A percentile compares a stretch with the other conserved stretches of the same genome.
These are phyloP conservation scores for Collichthys lucidus DNA, from an alignment of 2,113 vertebrate species.

Conservation along the genomic window DNA sequence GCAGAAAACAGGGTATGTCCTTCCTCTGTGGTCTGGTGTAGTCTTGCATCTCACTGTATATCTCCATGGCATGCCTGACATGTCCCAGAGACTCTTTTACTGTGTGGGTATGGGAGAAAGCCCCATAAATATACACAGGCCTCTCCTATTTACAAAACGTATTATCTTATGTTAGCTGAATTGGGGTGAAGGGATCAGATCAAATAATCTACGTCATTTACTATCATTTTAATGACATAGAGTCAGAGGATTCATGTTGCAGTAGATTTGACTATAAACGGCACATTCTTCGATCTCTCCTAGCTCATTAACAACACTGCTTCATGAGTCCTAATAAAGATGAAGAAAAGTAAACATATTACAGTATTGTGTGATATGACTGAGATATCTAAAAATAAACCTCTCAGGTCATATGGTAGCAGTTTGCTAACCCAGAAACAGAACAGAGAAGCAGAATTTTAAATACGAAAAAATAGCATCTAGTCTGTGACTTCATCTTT, in stretches of 20 bases:
- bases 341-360: background rate
- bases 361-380: background rate
- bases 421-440: no score
- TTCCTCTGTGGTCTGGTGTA: slow-evolving; percentile 51
- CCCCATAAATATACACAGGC: slow-evolving; percentile 11
- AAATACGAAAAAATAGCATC: no score
- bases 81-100: background rate
- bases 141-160: background rate
- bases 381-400: background rate
- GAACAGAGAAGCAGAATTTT: no score
- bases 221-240: no score
- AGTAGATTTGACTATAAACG: no score
- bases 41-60: background rate
- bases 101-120: background rate
- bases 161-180: background rate
- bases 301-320: no score
- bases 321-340: background rate
- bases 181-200: background rate
- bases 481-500: no score
- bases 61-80: background rate
- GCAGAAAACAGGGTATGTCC: slow-evolving; percentile 55
- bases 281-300: no score
- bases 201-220: no score
- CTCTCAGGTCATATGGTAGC: background rate
- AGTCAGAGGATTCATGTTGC: no score